phyloP scores from a whole-genome alignment of 23 tunicate genomes.

The Botrylloides violaceus region DNA sequence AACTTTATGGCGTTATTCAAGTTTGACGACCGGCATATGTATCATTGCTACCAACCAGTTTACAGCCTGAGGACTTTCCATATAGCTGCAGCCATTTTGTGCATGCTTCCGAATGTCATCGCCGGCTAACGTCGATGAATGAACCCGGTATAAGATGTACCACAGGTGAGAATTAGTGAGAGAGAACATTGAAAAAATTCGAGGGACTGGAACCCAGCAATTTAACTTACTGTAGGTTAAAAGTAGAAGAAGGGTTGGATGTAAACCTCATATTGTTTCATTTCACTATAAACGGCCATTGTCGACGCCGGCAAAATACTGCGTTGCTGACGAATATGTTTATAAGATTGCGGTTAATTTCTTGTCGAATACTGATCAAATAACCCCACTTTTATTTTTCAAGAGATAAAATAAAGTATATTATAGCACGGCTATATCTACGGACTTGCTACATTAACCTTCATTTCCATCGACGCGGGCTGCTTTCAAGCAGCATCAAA shows the following conservation, averaged over 20 bases:
- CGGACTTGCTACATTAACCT: no score
- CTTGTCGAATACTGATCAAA: no score
- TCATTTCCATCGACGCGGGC: conserved; percentile 9
- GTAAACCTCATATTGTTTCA: no score
- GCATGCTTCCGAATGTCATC: background rate
- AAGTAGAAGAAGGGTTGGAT: no score
- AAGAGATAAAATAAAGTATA: no score
- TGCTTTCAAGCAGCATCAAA: conserved; percentile 4
- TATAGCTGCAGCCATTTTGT: conserved; percentile 12
- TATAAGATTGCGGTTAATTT: no score
- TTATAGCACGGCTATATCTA: no score
- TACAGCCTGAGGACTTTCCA: background rate
- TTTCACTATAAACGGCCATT: no score
- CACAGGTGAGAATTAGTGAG: background rate
- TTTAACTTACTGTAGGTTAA: no score
- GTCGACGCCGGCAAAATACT: no score
- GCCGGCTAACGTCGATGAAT: background rate
- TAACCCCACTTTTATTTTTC: no score
- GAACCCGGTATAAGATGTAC: background rate
- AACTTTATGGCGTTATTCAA: conserved; percentile 19
- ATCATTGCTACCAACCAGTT: background rate
- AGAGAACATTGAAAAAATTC: background rate
- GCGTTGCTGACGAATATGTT: no score
- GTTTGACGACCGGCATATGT: conserved; percentile 11
- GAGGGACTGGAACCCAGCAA: background rate